Evolutionary conservation across 2,888 invertebrate species (phyloP).

Genomic region (Eudasyphora cyanicolor): DNA sequence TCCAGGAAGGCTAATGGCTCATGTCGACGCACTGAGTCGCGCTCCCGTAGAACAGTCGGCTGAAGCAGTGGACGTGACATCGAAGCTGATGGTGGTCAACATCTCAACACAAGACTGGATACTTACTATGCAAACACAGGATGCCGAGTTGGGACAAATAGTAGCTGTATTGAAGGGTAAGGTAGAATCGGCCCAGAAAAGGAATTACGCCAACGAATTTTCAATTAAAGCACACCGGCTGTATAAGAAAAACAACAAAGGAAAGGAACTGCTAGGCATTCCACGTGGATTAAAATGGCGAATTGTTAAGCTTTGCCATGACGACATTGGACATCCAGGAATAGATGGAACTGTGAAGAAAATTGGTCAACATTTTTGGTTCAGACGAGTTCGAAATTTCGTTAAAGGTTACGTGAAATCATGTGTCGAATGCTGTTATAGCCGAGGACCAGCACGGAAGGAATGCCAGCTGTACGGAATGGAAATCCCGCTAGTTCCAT

Average conservation of each 20-base stretch:
- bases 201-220: slow-evolving; percentile 1
- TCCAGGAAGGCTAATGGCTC: slow-evolving; percentile 69
- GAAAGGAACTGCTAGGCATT: slow-evolving; percentile 1
- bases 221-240: slow-evolving; percentile 36
- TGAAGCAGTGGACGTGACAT: slow-evolving; percentile 46
- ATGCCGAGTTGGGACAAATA: slow-evolving; percentile 45
- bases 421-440: slow-evolving; percentile 64
- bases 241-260: slow-evolving; percentile 22
- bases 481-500: slow-evolving; percentile 20
- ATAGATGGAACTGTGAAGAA: slow-evolving; percentile 62
- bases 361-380: slow-evolving; percentile 66
- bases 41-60: slow-evolving; percentile 40
- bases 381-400: slow-evolving; percentile 58
- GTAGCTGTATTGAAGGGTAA: slow-evolving; percentile 2
- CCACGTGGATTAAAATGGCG: slow-evolving; percentile 37
- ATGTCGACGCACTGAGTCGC: slow-evolving; percentile 73
- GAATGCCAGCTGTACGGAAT: slow-evolving; percentile 44
- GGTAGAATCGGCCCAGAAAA: neutral
- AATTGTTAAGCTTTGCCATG: slow-evolving; percentile 62
- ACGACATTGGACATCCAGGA: slow-evolving; percentile 65
- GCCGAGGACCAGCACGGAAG: slow-evolving; percentile 41
- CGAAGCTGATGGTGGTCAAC: slow-evolving; percentile 43
- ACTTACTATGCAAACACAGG: slow-evolving; percentile 54
- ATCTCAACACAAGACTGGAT: slow-evolving; percentile 54
- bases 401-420: slow-evolving; percentile 59